Evolutionary conservation across 1,140 invertebrate species (phyloP), one percentile per base, ranked within the genome.

Genomic region (Pemphigus obesinymphae): DNA sequence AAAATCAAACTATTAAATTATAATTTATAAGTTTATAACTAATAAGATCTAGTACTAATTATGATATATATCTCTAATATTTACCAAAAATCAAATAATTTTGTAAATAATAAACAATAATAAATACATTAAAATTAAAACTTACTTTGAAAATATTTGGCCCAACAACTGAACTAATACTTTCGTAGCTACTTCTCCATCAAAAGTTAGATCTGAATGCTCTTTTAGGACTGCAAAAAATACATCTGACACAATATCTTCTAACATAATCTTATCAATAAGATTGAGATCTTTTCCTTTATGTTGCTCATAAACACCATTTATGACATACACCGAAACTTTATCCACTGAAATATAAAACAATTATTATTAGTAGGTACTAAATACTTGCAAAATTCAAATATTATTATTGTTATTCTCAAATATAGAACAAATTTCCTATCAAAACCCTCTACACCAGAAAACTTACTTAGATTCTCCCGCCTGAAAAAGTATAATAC

Each of bases 251-350:
- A 80, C 23, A 80, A 80, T 80, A 80, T 80, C 76, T 43, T 80
- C 76, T 48, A 80, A 63, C 23, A 45, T 31, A 61, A 20, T 11
- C 3, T 80, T 80, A 80, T 80, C 53, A 11, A 80, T 63, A 8
- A 80, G 76, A 40, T 26, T 80, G 8, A 40, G 37, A 4, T 80
- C 40, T 29, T 80, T 80, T 61, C 76, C 76, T 80, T 80, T 80
- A 61, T 80, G 76, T 29, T 80, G 76, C 45, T 80, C 76, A 45
- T 80, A 80, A 43, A 80, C 76, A 26, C 76, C 76, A 80, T 80
- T 80, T 80, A 80, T 43, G 5, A 80, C 11, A 31, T 80, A 80
- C 17, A 80, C 63, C 31, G 76, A 58, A 5, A 80, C 76, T 80
- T 61, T 55, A 45, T 80, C 76, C 50, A 80, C 76, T 80, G 40